Evolutionary conservation across 92 coral and sea anemone genomes (phyloP), one percentile per base, ranked within the genome.

Genomic region (Epizoanthus ramosus): DNA sequence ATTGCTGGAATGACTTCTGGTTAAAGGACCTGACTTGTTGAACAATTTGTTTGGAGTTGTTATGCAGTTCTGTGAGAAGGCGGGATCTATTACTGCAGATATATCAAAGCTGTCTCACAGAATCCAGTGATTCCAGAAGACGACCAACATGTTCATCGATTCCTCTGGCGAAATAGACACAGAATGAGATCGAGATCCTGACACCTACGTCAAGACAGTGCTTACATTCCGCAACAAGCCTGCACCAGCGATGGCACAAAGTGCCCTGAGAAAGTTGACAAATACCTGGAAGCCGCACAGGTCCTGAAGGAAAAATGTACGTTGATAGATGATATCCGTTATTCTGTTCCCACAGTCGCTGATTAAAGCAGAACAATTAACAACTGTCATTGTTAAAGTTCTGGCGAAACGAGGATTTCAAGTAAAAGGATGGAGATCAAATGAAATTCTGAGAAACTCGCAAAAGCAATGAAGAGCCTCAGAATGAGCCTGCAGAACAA

Each of bases 141-240:
- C n/a, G 88, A 88, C 64, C 91, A 88, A 18, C 91, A 83, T 63
- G 91, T 84, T 1, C 91, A 88, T 71, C 28, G 88, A 8, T 84
- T 75, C 65, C 68, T 84, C 21, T 71, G 85, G 84, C 56, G 88
- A 63, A 82, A 70, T 24, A 63, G 69, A 81, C 24, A 73, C 84
- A 16, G 59, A 81, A 5, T 76, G 83, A 33, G 83, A 75, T 28
- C 1, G 2, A 28, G 31, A 28, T 28, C 89, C 91, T 15, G 94
- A 91, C 68, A 60, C 73, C 14, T 84, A 83, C 25, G 72, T 79
- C 16, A 88, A 84, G 41, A 88, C 92, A 5, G 86, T 87, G 13
- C 75, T 92, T 8, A 86, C 93, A 13, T 92, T 92, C 37, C 91
- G 95, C 19, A 92, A 92, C 73, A 92, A 87, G 73, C 93, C 92